A percentile compares a stretch with the other conserved stretches of the same genome.
These are phyloP conservation scores for Myoxocephalus aenaeus DNA, from an alignment of 2,797 vertebrate genomes.

Conservation along the genomic window DNA sequence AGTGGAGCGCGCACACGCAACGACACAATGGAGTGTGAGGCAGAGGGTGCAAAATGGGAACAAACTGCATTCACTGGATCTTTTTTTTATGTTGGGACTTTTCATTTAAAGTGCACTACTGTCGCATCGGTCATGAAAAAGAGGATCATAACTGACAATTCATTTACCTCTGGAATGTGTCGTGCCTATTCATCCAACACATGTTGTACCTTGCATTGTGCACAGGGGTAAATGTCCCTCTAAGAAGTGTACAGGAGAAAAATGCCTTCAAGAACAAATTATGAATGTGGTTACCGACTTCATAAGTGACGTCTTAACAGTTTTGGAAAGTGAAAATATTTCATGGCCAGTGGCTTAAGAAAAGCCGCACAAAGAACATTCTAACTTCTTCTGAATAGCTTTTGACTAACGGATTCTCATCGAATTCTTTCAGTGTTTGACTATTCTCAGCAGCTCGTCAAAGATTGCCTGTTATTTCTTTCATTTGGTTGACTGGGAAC, in stretches of 20 bases:
- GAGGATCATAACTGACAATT: constrained; percentile 25
- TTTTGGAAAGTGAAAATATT: constrained; percentile 55
- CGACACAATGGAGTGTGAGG: constrained; percentile 20
- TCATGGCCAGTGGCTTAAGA: constrained; percentile 35
- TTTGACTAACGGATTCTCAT: constrained; percentile 35
- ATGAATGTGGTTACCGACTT: constrained; percentile 23
- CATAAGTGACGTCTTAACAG: constrained; percentile 38
- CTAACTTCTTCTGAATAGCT: constrained; percentile 22
- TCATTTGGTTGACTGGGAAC: constrained; percentile 54
- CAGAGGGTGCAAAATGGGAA: constrained; percentile 42
- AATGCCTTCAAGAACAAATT: constrained; percentile 42
- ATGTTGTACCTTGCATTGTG: background rate
- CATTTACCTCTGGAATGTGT: constrained; percentile 15
- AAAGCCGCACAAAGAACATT: constrained; percentile 6
- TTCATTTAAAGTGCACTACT: constrained; percentile 26
- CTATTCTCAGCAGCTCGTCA: constrained; percentile 34
- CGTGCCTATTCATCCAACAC: constrained; percentile 8
- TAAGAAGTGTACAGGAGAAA: constrained; percentile 17
- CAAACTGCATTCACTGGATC: constrained; percentile 27
- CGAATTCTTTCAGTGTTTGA: constrained; percentile 35
- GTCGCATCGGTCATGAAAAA: constrained; percentile 25
- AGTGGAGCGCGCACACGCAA: constrained; percentile 47
- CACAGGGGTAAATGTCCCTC: constrained; percentile 3
- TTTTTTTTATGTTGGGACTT: constrained; percentile 13
- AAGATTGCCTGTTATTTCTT: constrained; percentile 40